Percentiles rank a stretch among this genome's conserved stretches.
Conservation (phyloP, 53 echinoderm and acorn worm species). For the Echinarachnius parma region DNA sequence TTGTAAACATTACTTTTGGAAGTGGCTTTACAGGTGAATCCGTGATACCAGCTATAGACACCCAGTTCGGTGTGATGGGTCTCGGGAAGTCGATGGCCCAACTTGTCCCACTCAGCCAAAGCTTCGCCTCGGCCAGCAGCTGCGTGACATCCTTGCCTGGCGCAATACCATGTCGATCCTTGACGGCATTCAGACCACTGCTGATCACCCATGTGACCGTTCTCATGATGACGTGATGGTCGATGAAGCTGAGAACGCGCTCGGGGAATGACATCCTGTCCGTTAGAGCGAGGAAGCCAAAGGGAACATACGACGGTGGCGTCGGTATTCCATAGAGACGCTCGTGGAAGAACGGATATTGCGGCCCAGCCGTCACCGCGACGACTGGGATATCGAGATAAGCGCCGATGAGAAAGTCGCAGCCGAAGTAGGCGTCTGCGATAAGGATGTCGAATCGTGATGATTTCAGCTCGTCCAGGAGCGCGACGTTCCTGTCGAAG, state of each 20-base stretch:
- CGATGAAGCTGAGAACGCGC: background rate
- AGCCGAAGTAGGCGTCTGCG: slow-evolving; percentile 7
- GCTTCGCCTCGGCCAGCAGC: slow-evolving; percentile 1
- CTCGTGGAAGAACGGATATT: slow-evolving; percentile 22
- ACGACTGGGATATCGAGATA: slow-evolving; percentile 18
- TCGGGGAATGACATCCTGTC: slow-evolving; percentile 21
- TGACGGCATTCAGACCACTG: background rate
- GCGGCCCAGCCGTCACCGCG: slow-evolving; percentile 7
- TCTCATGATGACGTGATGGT: background rate
- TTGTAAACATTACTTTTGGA: no score
- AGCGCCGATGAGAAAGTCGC: slow-evolving; percentile 5
- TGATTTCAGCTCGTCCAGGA: background rate
- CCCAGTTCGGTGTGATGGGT: slow-evolving; percentile 4
- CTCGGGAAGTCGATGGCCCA: slow-evolving; percentile 17
- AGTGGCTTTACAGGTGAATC: background rate
- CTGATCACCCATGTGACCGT: background rate
- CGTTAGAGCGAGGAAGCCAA: background rate
- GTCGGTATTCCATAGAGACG: slow-evolving; percentile 7
- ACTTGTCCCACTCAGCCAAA: slow-evolving; percentile 23
- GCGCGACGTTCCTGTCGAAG: background rate
- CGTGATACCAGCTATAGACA: background rate
- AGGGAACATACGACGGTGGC: slow-evolving; percentile 21
- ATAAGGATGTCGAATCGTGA: slow-evolving; percentile 22
- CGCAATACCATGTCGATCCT: slow-evolving; percentile 12
- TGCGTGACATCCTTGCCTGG: slow-evolving; percentile 16